phyloP scores from a whole-genome alignment of 2,888 invertebrate species.

The Rhagonycha fulva region DNA sequence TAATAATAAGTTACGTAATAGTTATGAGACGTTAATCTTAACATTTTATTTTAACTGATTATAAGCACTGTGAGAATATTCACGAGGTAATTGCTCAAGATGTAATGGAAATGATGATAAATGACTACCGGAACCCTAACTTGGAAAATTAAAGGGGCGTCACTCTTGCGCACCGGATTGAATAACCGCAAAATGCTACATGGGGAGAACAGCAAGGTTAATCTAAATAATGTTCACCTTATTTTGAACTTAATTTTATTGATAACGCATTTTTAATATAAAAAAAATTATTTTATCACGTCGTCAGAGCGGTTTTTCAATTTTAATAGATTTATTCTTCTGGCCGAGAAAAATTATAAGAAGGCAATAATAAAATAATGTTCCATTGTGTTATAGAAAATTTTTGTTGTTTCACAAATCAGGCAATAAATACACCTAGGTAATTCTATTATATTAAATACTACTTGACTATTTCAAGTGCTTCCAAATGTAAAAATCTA shows the following conservation, averaged over 20 bases:
- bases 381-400: neutral
- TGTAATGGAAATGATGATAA: conserved; percentile 1
- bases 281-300: neutral
- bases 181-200: neutral
- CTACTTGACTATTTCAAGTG: neutral
- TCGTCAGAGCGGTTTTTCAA: neutral
- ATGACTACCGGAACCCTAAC: neutral
- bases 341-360: too few relatives aligned
- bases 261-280: neutral
- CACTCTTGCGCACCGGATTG: neutral
- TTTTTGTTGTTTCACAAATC: neutral
- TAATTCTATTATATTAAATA: neutral
- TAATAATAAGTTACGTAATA: neutral
- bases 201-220: neutral
- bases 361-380: neutral
- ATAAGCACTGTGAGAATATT: neutral
- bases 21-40: neutral
- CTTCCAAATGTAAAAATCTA: neutral
- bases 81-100: neutral
- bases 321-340: neutral
- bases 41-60: neutral
- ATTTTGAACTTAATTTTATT: neutral
- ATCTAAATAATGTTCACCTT: neutral
- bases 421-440: neutral
- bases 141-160: neutral